These are phyloP conservation scores for Leptinotarsa lineolata DNA, from an alignment of 1,140 invertebrate species.

Conservation along the genomic window DNA sequence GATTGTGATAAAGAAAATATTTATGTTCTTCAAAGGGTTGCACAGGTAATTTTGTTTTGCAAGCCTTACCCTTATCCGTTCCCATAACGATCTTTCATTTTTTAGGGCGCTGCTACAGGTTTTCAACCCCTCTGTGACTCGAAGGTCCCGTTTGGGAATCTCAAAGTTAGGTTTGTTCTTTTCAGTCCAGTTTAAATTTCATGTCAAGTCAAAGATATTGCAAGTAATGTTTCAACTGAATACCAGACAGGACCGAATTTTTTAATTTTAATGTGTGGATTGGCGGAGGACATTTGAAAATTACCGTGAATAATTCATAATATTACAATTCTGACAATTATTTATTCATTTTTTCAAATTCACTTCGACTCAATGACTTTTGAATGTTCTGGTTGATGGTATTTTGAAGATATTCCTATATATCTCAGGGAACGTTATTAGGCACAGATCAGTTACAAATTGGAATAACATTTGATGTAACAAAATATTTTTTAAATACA, in stretches of 20 bases:
- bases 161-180: neutral
- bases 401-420: too few relatives aligned
- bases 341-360: too few relatives aligned
- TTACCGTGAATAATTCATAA: too few relatives aligned
- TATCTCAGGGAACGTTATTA: too few relatives aligned
- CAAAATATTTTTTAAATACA: too few relatives aligned
- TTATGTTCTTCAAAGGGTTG: conserved; percentile 12
- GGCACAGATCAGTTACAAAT: too few relatives aligned
- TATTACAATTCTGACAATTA: too few relatives aligned
- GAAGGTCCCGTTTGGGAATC: conserved; percentile 17
- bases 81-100: conserved; percentile 17
- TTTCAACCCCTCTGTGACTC: conserved; percentile 9
- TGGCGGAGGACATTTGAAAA: too few relatives aligned
- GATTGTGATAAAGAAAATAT: conserved; percentile 20
- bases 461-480: too few relatives aligned
- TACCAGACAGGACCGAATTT: neutral
- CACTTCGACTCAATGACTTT: too few relatives aligned
- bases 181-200: conserved; percentile 20
- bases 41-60: conserved; percentile 5
- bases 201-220: conserved; percentile 12
- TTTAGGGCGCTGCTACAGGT: conserved; percentile 13
- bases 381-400: too few relatives aligned
- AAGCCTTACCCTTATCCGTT: conserved; percentile 10
- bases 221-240: neutral
- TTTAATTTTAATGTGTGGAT: too few relatives aligned